Percentiles rank a stretch among this genome's conserved stretches.
Conservation (phyloP, 2,888 invertebrate genomes). For the Proisotoma minuta region DNA sequence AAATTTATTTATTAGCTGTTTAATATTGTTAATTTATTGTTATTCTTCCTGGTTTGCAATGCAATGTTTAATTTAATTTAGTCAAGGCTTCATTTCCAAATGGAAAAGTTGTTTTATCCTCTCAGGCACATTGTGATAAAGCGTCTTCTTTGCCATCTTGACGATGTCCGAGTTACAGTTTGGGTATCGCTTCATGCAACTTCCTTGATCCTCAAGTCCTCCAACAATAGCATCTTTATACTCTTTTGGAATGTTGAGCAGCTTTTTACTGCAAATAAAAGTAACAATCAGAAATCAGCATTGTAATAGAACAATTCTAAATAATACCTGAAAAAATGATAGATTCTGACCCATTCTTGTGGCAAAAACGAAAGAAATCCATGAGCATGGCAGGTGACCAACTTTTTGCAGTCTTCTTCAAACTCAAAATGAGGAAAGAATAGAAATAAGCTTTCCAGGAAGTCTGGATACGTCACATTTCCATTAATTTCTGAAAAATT, state of each 20-base stretch:
- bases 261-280: slow-evolving; percentile 27
- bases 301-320: background rate
- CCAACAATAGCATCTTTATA: slow-evolving; percentile 33
- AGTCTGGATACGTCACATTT: slow-evolving; percentile 23
- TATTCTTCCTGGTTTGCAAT: too few relatives aligned
- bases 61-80: too few relatives aligned
- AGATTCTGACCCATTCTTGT: slow-evolving; percentile 15
- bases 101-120: slow-evolving; percentile 2
- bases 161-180: slow-evolving; percentile 24
- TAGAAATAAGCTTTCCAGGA: slow-evolving; percentile 31
- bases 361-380: slow-evolving; percentile 41
- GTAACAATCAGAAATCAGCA: too few relatives aligned
- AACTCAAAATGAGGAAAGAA: slow-evolving; percentile 22
- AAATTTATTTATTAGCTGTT: too few relatives aligned
- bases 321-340: slow-evolving; percentile 41
- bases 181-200: slow-evolving; percentile 23
- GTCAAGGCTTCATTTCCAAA: slow-evolving; percentile 1
- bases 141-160: slow-evolving; percentile 16
- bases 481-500: background rate
- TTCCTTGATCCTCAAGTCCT: slow-evolving; percentile 37
- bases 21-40: too few relatives aligned
- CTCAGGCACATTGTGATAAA: slow-evolving; percentile 13
- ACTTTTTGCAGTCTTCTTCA: slow-evolving; percentile 38
- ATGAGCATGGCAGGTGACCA: slow-evolving; percentile 45
- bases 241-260: slow-evolving; percentile 23